A percentile compares a stretch with the other conserved stretches of the same genome.
phyloP scores from a whole-genome alignment of 2,797 vertebrate species.

The Fistularia tabacaria region DNA sequence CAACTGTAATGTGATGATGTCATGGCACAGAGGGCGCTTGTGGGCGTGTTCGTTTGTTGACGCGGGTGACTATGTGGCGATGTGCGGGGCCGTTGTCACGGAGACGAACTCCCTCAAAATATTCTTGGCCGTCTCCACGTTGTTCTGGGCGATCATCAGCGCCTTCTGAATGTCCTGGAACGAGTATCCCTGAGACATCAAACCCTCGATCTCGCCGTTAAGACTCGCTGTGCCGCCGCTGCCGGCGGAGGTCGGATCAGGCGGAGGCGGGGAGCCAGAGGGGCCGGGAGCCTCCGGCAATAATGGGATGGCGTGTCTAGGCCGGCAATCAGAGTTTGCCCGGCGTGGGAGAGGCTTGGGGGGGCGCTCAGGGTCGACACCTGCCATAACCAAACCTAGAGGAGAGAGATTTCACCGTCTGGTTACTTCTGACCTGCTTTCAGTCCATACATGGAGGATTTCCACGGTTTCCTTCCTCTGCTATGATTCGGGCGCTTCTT shows the following conservation, averaged over 20 bases:
- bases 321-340: slow-evolving; percentile 88
- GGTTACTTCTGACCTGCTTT: neutral
- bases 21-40: slow-evolving; percentile 47
- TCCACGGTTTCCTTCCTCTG: too few species aligned
- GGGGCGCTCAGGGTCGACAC: slow-evolving; percentile 83
- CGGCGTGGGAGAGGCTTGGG: slow-evolving; percentile 91
- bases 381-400: slow-evolving; percentile 75
- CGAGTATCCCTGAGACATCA: slow-evolving; percentile 96
- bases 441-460: too few species aligned
- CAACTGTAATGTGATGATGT: slow-evolving; percentile 18
- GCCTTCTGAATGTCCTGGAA: slow-evolving; percentile 99
- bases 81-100: slow-evolving; percentile 85
- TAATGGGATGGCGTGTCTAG: slow-evolving; percentile 41
- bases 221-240: slow-evolving; percentile 66
- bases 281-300: neutral
- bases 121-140: slow-evolving; percentile 97
- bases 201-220: slow-evolving; percentile 84
- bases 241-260: neutral
- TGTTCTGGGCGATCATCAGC: slow-evolving; percentile 97
- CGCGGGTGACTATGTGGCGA: slow-evolving; percentile 84
- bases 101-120: slow-evolving; percentile 97
- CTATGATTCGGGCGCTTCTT: too few species aligned
- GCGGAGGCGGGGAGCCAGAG: slow-evolving; percentile 10
- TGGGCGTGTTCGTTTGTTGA: neutral
- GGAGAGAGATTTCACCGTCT: neutral